A percentile compares a stretch with the other conserved stretches of the same genome.
Conservation (phyloP, 2,888 invertebrate species). For the Drepanosiphum platanoidis region DNA sequence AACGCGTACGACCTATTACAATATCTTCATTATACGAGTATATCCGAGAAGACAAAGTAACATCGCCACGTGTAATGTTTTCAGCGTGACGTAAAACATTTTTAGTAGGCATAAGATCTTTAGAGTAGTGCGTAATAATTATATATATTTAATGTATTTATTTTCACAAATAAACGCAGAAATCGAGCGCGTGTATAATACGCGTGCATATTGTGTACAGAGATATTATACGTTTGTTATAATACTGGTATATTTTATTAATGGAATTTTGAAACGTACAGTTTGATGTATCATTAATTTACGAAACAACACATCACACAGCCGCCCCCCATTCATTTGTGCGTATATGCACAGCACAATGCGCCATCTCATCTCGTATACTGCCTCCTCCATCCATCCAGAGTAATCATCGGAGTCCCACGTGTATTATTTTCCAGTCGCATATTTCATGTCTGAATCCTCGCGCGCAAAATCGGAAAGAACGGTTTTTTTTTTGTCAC, state of each 20-base stretch:
- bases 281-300: conserved; percentile 53
- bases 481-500: not conserved
- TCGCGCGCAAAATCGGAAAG: conserved; percentile 6
- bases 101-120: no score
- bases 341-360: not conserved
- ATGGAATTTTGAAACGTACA: conserved; percentile 42
- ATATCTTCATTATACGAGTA: no score
- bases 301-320: conserved; percentile 26
- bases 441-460: conserved; percentile 28
- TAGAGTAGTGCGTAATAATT: no score
- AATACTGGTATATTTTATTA: conserved; percentile 9
- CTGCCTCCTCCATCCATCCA: not conserved
- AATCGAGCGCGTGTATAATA: no score
- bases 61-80: no score
- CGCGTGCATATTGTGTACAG: not conserved
- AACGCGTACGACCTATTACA: no score
- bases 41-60: no score
- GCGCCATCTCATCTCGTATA: not conserved
- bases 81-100: no score
- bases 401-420: conserved; percentile 38
- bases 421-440: conserved; percentile 33
- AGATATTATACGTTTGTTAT: not conserved
- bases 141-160: not conserved
- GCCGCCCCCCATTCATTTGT: not conserved
- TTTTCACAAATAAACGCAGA: not conserved